phyloP scores from a whole-genome alignment of 1,140 invertebrate genomes.

The Contarinia nasturtii region DNA sequence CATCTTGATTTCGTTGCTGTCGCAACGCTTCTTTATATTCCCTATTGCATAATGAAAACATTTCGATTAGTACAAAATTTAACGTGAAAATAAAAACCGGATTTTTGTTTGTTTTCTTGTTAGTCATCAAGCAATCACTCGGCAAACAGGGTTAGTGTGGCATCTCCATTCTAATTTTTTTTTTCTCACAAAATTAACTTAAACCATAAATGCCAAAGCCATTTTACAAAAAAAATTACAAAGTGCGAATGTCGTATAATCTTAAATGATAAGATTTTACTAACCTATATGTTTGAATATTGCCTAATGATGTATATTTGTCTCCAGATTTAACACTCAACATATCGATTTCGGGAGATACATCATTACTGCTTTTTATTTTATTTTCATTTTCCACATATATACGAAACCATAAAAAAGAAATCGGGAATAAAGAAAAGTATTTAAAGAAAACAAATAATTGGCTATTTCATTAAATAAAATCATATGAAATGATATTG shows the following conservation, averaged over 20 bases:
- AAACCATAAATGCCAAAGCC: too few relatives aligned
- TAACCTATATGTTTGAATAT: conserved; percentile 72
- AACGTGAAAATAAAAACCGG: not conserved
- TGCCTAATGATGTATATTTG: conserved; percentile 45
- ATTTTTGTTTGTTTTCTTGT: not conserved
- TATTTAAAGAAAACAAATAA: not conserved
- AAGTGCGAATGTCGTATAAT: not conserved
- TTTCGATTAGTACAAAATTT: too few relatives aligned
- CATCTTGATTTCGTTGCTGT: conserved; percentile 59
- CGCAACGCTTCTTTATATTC: conserved; percentile 76
- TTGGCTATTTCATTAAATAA: too few relatives aligned
- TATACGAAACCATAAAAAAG: not conserved
- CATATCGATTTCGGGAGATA: conserved; percentile 24
- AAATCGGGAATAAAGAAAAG: not conserved
- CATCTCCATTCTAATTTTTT: too few relatives aligned
- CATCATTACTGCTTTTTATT: conserved; percentile 20
- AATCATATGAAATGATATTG: too few relatives aligned
- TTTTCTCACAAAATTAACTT: too few relatives aligned
- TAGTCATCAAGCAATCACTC: conserved; percentile 1
- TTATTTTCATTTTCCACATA: not conserved
- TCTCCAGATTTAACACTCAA: conserved; percentile 30
- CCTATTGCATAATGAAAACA: conserved; percentile 22
- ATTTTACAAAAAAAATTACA: not conserved
- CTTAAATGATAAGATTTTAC: conserved; percentile 5
- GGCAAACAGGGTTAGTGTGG: not conserved